Evolutionary conservation across 2,113 vertebrate genomes (phyloP).

Genomic region (Mastomys natalensis): DNA sequence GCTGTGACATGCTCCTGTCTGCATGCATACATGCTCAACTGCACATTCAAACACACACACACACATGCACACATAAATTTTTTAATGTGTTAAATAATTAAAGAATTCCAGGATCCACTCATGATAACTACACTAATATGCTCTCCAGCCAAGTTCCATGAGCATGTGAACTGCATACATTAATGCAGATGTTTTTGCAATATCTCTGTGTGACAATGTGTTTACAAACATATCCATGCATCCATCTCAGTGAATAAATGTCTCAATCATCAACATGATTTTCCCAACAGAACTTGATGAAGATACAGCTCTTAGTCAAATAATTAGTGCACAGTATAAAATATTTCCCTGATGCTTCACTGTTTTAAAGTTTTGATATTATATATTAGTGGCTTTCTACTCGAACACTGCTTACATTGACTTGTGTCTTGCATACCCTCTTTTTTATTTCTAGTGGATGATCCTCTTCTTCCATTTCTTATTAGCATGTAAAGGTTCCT

Average conservation of each 20-base stretch:
- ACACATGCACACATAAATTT: neutral
- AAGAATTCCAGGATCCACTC: neutral
- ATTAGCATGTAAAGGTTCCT: neutral
- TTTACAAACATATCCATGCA: neutral
- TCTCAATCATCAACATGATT: neutral
- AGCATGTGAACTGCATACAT: neutral
- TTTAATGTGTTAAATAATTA: neutral
- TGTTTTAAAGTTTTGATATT: neutral
- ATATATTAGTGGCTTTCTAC: neutral
- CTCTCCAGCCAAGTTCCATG: neutral
- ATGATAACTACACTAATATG: neutral
- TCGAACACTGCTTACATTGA: neutral
- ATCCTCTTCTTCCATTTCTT: constrained; percentile 13
- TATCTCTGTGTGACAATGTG: neutral
- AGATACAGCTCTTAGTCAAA: neutral
- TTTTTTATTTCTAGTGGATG: neutral
- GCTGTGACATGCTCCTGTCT: neutral
- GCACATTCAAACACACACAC: neutral
- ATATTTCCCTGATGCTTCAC: neutral
- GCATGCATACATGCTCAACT: neutral
- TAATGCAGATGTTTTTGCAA: neutral
- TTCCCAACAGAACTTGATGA: constrained; percentile 2
- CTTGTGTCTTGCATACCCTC: neutral
- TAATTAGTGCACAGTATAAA: neutral
- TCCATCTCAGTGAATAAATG: neutral